These are phyloP conservation scores for Hartigia nigra DNA, from an alignment of 2,888 invertebrate genomes.

Conservation along the genomic window DNA sequence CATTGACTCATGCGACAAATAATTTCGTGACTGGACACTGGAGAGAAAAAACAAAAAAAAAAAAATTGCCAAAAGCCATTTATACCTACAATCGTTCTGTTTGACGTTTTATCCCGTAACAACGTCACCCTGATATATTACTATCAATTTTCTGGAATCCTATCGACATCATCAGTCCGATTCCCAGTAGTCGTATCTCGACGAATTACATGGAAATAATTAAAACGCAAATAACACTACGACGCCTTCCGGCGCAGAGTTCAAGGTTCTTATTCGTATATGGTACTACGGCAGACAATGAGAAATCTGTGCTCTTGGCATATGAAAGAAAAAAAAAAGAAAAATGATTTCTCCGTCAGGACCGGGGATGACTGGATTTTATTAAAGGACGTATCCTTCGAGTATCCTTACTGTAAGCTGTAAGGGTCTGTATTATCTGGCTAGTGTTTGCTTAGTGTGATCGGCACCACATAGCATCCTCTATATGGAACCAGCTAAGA, in stretches of 20 bases:
- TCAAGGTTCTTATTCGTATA: background rate
- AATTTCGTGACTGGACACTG: too few relatives aligned
- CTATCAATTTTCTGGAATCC: background rate
- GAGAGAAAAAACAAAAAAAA: background rate
- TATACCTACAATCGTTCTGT: too few relatives aligned
- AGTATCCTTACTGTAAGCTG: background rate
- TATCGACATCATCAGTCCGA: background rate
- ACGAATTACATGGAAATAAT: background rate
- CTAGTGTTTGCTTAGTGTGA: conserved; percentile 18
- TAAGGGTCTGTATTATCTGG: conserved; percentile 1
- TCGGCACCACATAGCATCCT: background rate
- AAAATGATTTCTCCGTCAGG: background rate
- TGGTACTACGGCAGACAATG: background rate
- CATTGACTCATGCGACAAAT: background rate
- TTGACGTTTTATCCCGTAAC: background rate
- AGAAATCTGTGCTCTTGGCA: background rate
- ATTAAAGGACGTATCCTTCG: conserved; percentile 4
- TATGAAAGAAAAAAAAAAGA: background rate
- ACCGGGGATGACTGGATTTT: background rate
- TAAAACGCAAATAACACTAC: background rate
- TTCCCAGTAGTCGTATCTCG: background rate
- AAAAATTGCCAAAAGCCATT: background rate
- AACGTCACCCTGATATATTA: background rate
- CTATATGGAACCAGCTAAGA: background rate
- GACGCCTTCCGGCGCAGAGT: background rate